Evolutionary conservation across 2,113 vertebrate genomes (phyloP), one percentile per base, ranked within the genome.

Genomic region (Strix aluco): DNA sequence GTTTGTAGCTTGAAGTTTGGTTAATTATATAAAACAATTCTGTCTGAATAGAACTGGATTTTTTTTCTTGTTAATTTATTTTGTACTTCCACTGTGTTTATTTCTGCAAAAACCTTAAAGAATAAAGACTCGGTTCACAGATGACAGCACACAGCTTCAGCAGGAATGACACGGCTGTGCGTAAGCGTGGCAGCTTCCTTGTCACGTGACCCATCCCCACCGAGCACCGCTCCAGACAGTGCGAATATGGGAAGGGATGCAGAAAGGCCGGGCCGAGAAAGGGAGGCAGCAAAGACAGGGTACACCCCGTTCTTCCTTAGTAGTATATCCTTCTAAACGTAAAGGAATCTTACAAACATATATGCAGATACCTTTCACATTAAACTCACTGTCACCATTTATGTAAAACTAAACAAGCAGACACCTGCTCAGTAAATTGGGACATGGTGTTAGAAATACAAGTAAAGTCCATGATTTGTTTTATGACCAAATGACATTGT

Each of bases 121-220:
- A 58, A 83, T 23, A 58, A 90, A 63, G 47, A 27, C 47, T 44
- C 2, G 0, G 57, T 51, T 90, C 86, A 77, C 15, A 75, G 61
- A 59, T 21, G 55, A 77, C 32, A 72, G 73, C 32, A 42, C 42
- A 49, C 46, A 84, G 70, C 61, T 46, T 27, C 52, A 26, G 34
- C 4, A 27, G 51, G 27, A 71, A 11, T 36, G 81, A 34, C 85
- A 77, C 0, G 1, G 74, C 61, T 57, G 73, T 65, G 86, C 5
- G 8, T 36, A 44, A 88, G 59, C 10, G 1, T 0, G 0, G 62
- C 36, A 47, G 34, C 71, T 74, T 63, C 61, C 26, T 40, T 46
- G 66, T 26, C 52, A 59, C 0, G 0, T 16, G 27, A 25, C 9
- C 52, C 57, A 21, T 20, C 19, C 78, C 18, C 66, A 57, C 20